phyloP scores from a whole-genome alignment of 1,140 invertebrate genomes.

The Luehdorfia chinensis region DNA sequence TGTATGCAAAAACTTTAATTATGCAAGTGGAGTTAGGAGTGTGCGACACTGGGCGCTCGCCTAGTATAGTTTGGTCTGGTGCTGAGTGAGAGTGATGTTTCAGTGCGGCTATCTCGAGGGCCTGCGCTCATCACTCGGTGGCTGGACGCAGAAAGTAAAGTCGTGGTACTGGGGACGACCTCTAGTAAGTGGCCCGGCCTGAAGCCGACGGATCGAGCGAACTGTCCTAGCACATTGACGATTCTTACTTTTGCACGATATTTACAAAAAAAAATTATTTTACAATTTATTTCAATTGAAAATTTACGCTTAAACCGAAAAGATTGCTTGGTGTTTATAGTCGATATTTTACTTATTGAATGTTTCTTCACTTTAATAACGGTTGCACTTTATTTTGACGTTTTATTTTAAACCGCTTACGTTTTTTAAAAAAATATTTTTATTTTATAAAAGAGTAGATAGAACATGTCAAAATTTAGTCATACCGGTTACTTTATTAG shows the following conservation, averaged over 20 bases:
- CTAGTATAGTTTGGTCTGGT: constrained; percentile 31
- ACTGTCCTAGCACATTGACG: constrained; percentile 69
- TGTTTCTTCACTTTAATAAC: constrained; percentile 61
- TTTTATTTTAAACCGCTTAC: constrained; percentile 44
- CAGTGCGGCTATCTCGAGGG: constrained; percentile 94
- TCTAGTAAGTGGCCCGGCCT: constrained; percentile 88
- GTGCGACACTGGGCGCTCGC: too few relatives aligned
- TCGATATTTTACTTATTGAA: constrained; percentile 43
- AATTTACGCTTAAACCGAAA: constrained; percentile 62
- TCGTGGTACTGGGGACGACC: constrained; percentile 96
- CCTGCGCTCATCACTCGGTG: constrained; percentile 92
- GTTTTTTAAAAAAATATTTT: constrained; percentile 27
- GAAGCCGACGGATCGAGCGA: constrained; percentile 55
- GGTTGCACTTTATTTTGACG: constrained; percentile 65
- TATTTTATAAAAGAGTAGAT: constrained; percentile 32
- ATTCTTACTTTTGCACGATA: constrained; percentile 72
- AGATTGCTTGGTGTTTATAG: constrained; percentile 66
- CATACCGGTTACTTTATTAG: constrained; percentile 46
- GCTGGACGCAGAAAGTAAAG: constrained; percentile 95
- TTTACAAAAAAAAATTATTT: constrained; percentile 36
- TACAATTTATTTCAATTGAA: constrained; percentile 46
- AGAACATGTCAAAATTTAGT: constrained; percentile 33
- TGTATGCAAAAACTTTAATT: too few relatives aligned
- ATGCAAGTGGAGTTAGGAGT: neutral
- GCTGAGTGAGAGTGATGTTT: constrained; percentile 77